Evolutionary conservation across 2,113 vertebrate genomes (phyloP), one percentile per base, ranked within the genome.

Genomic region (Larimichthys crocea): DNA sequence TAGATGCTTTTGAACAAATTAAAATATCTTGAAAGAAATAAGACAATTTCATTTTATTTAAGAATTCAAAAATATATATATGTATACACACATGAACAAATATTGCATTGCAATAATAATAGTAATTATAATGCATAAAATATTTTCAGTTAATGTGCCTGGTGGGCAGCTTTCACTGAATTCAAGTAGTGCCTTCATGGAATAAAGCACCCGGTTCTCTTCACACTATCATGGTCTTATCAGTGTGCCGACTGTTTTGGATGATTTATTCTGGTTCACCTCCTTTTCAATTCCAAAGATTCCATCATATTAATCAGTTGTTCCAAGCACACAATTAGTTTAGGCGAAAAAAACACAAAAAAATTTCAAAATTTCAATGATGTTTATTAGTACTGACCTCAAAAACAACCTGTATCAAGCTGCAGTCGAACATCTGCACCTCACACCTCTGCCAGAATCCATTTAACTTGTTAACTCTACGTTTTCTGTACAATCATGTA

Each of bases 371-470:
- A 26, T 2, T 3, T n/a, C 1, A 3, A 22, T 2, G 20, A 26
- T 22, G 16, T 72, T 35, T 31, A n/a, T 16, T 29, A 2, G 11
- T 48, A 83, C 92, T 64, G 10, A 91, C 92, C 80, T 17, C 0
- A 84, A 97, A 97, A n/a, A 96, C 86, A 70, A 99, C 95, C 79
- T 95, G 92, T 73, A 99, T 95, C 65, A 99, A 89, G 77, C 97
- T 99, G 76, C 95, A 91, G 11, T 99, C 97, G 10, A 97, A 89
- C 66, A 92, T 86, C 46, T 93, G 89, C 50, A 99, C 96, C 1
- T 95, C 90, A 61, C 96, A 97, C 44, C 88, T 93, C 94, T 97
- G 95, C 94, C 95, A 95, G 0, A 94, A 92, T 1, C 96, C 97
- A 4, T 97, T 26, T 26, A 26, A 26, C 26, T 26, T 26, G 2